These are phyloP conservation scores for Leptoclinus maculatus DNA, from an alignment of 2,797 vertebrate species.

Conservation along the genomic window DNA sequence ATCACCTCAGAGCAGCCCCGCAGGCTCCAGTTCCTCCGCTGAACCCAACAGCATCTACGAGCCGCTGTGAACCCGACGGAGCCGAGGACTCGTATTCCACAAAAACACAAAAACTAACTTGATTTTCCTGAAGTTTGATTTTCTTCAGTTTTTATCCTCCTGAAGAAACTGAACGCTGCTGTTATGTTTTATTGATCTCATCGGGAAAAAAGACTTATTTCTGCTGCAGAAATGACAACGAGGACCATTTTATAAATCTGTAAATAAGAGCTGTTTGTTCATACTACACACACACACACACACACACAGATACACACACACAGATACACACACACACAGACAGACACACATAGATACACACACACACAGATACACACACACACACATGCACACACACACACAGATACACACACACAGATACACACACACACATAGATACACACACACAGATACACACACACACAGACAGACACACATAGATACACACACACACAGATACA, in stretches of 20 bases:
- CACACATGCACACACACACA: not conserved
- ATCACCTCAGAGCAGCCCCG: conserved; percentile 63
- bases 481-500: not conserved
- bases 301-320: conserved; percentile 6
- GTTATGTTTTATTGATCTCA: not conserved
- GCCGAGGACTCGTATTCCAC: conserved; percentile 10
- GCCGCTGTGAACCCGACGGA: conserved; percentile 80
- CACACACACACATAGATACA: conserved; percentile 1
- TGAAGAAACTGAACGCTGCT: conserved; percentile 4
- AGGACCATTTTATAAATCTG: conserved; percentile 91
- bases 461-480: not conserved
- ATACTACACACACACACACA: not conserved
- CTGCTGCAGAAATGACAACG: conserved; percentile 57
- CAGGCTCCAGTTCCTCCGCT: conserved; percentile 12
- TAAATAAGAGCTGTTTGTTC: conserved; percentile 45
- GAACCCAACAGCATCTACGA: conserved; percentile 84
- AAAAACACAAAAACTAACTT: conserved; percentile 13
- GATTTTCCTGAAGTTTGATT: not conserved
- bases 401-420: not conserved
- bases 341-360: too few relatives aligned
- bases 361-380: not conserved
- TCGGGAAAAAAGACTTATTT: not conserved
- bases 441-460: not conserved
- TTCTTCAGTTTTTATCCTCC: conserved; percentile 1
- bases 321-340: not conserved